Evolutionary conservation across 2,888 invertebrate species (phyloP), one percentile per base, ranked within the genome.

Genomic region (Hyposoter dolosus): DNA sequence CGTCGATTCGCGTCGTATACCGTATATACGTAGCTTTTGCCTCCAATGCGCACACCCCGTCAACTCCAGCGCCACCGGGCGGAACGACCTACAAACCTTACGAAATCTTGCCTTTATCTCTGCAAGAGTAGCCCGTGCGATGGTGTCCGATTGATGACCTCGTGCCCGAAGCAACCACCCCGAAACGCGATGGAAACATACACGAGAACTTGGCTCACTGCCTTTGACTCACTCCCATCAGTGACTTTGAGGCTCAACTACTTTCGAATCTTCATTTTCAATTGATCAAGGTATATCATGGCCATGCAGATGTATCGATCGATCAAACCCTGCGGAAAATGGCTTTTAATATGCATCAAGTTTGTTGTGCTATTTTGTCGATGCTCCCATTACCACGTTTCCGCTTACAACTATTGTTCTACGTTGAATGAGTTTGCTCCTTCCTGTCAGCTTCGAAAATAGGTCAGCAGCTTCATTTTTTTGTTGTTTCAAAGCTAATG

Each of bases 21-120:
- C 65, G 32, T 65, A n/a, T n/a, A n/a, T n/a, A 65, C 50, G 17
- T 77, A 53, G 56, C 56, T 60, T 35, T 32, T 50, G 77, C 43
- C 63, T 63, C 78, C 60, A 77, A 77, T 79, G 77, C 83, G 83
- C 84, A 83, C 50, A 83, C 69, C 78, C 84, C 77, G 76, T 77
- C 68, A 77, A 65, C 45, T 23, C 72, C 83, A 88, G 86, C 88
- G 86, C 88, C 88, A 88, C 86, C 82, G 78, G 63, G 71, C 75
- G 86, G 84, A 68, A 78, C 84, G 80, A 83, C 80, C 79, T 56
- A 66, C 86, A 84, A 87, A 68, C 75, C 77, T 50, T 19, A 65
- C 68, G 47, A 79, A 82, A 85, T 80, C 66, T 72, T 68, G 71
- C 66, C 32, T 69, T 83, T 56, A 71, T 76, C 85, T 19, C 28